Evolutionary conservation across 2,113 vertebrate species (phyloP).

Genomic region (Engystomops pustulosus): DNA sequence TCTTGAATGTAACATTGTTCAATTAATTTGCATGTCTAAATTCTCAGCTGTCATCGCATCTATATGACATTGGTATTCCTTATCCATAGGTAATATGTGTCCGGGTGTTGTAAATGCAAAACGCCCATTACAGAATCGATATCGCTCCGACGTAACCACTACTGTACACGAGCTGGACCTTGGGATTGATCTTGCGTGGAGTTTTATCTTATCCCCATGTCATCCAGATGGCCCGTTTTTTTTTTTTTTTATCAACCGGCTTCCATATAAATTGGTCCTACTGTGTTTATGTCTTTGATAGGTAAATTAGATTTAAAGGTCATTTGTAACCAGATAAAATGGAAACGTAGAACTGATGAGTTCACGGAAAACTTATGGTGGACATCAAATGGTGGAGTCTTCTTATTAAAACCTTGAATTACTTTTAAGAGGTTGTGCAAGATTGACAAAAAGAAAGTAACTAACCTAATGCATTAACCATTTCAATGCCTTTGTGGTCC

Average conservation of each 20-base stretch:
- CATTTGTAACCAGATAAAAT: neutral
- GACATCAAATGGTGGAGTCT: neutral
- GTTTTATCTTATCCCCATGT: neutral
- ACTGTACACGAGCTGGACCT: conserved; percentile 4
- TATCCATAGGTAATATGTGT: neutral
- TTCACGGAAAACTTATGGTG: neutral
- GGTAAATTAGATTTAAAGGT: conserved; percentile 8
- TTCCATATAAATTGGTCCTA: neutral
- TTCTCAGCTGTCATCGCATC: neutral
- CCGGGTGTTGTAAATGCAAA: neutral
- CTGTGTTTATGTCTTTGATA: conserved; percentile 8
- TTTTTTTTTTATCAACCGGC: neutral
- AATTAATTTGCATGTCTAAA: conserved; percentile 53
- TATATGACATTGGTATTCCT: neutral
- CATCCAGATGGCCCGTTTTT: neutral
- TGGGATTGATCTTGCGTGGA: neutral
- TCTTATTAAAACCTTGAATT: neutral
- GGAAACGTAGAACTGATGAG: neutral
- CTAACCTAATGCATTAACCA: no score
- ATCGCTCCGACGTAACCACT: neutral
- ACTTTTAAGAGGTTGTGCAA: no score
- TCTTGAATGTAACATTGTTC: conserved; percentile 54
- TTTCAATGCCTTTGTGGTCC: no score
- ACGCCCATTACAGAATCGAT: neutral
- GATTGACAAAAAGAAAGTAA: no score